Evolutionary conservation across 2,113 vertebrate genomes (phyloP).

Genomic region (Sorex araneus): DNA sequence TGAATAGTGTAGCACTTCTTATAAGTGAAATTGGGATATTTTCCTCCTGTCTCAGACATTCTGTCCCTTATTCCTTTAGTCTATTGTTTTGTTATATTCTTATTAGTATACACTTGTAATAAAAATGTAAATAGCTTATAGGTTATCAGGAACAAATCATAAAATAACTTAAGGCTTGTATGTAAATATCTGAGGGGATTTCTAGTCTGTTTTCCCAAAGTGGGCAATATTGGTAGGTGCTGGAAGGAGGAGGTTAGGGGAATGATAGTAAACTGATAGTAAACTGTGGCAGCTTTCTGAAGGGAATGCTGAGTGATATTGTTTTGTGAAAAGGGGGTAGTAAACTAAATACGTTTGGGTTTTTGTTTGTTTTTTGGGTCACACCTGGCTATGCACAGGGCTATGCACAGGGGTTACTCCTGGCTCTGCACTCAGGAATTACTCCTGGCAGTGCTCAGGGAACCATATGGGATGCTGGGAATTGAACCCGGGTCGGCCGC

Average conservation of each 20-base stretch:
- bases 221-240: neutral
- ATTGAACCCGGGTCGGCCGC: too few relatives aligned
- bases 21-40: neutral
- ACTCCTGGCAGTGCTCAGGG: too few relatives aligned
- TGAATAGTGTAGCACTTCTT: neutral
- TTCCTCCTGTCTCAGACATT: neutral
- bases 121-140: constrained; percentile 1
- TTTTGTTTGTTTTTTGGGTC: too few relatives aligned
- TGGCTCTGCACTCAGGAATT: too few relatives aligned
- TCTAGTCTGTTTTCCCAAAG: neutral
- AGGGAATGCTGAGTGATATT: too few relatives aligned
- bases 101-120: constrained; percentile 33
- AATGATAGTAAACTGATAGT: too few relatives aligned
- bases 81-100: neutral
- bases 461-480: too few relatives aligned
- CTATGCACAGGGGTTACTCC: too few relatives aligned
- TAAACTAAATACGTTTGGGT: too few relatives aligned
- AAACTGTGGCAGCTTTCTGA: too few relatives aligned
- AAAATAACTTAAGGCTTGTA: constrained; percentile 15
- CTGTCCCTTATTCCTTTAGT: neutral
- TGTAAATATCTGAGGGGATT: neutral
- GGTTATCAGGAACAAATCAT: neutral
- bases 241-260: neutral
- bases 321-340: too few relatives aligned
- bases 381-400: too few relatives aligned